These are phyloP conservation scores for Balanococcus diminutus DNA, from an alignment of 2,888 invertebrate species.

Conservation along the genomic window DNA sequence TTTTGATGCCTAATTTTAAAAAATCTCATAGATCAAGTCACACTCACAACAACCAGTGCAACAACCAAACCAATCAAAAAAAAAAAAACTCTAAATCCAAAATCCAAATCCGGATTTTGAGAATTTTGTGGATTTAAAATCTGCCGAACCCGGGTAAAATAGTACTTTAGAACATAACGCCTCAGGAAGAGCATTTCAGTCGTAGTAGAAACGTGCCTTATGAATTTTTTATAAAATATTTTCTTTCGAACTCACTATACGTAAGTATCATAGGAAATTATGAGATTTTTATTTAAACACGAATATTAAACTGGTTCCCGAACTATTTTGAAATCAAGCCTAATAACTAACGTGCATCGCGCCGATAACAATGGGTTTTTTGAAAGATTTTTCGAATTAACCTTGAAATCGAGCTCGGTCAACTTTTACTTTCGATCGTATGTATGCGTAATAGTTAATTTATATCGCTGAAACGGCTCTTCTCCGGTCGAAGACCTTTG, in stretches of 20 bases:
- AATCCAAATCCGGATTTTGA: no score
- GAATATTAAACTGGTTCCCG: not conserved
- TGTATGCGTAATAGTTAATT: not conserved
- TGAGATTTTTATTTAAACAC: not conserved
- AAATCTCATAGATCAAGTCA: no score
- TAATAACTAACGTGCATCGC: not conserved
- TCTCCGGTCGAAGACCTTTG: not conserved
- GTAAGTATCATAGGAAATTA: not conserved
- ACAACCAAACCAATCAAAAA: no score
- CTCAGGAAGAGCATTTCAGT: not conserved
- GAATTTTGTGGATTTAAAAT: no score
- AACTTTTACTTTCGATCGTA: slow-evolving; percentile 36
- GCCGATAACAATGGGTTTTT: not conserved
- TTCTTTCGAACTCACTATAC: not conserved
- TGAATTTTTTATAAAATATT: not conserved
- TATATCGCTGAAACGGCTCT: not conserved
- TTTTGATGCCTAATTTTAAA: no score
- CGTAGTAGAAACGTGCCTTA: not conserved
- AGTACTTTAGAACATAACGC: no score
- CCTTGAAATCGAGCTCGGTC: not conserved
- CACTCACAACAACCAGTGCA: no score
- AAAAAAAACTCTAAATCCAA: no score
- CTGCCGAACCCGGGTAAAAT: no score
- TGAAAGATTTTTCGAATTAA: not conserved
- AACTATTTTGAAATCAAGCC: not conserved